These are phyloP conservation scores for Blastomussa wellsi DNA, from an alignment of 92 coral and sea anemone species.

Conservation along the genomic window DNA sequence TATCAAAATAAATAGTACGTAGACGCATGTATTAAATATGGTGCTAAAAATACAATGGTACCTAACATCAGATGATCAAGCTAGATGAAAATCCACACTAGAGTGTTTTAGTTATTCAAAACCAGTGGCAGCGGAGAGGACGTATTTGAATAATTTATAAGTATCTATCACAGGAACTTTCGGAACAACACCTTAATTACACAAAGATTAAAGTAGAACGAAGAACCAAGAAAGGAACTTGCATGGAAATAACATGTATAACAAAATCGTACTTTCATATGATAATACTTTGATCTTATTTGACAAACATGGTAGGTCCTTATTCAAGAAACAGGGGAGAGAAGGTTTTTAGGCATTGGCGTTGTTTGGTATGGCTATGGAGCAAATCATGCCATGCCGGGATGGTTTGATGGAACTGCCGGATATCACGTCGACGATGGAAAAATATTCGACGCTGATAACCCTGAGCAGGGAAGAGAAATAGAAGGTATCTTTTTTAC, in stretches of 20 bases:
- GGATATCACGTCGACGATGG: slow-evolving; percentile 25
- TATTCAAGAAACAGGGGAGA: slow-evolving; percentile 18
- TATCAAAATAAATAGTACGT: not conserved
- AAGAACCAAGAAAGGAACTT: not conserved
- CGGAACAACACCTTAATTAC: not conserved
- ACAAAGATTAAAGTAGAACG: not conserved
- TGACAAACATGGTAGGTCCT: not conserved
- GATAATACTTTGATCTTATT: not conserved
- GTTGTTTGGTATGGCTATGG: slow-evolving; percentile 1
- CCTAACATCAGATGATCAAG: too few relatives aligned
- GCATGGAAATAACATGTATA: not conserved
- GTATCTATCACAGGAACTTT: too few relatives aligned
- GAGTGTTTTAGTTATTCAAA: too few relatives aligned
- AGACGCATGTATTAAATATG: not conserved
- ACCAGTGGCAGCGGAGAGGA: too few relatives aligned
- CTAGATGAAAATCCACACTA: too few relatives aligned
- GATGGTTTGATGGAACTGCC: not conserved
- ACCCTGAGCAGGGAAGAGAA: not conserved
- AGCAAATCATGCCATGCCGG: not conserved
- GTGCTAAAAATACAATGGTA: not conserved
- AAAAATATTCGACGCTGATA: slow-evolving; percentile 16
- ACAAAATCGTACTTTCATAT: not conserved
- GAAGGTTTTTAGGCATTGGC: slow-evolving; percentile 12
- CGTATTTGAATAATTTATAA: too few relatives aligned
- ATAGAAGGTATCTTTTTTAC: not conserved